A percentile compares a stretch with the other conserved stretches of the same genome.
phyloP scores from a whole-genome alignment of 1,140 invertebrate species.

The Apis florea region DNA sequence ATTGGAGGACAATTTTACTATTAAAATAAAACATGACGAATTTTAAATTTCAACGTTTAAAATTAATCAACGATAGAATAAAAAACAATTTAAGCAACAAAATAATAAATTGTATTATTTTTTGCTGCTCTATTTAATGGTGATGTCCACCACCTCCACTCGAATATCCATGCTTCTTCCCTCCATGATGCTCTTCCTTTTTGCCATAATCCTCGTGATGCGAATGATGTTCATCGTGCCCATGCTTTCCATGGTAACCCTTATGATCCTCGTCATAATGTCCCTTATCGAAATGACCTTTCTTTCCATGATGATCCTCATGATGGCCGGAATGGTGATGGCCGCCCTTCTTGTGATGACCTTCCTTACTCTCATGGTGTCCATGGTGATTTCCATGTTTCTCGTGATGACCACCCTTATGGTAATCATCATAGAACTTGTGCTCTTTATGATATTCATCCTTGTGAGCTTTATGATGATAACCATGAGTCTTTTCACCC shows the following conservation, averaged over 20 bases:
- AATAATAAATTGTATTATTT: background rate
- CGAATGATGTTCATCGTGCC: conserved; percentile 84
- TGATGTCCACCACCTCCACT: conserved; percentile 17
- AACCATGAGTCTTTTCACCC: conserved; percentile 87
- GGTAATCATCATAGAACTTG: conserved; percentile 91
- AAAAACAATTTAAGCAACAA: conserved; percentile 12
- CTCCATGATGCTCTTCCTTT: conserved; percentile 84
- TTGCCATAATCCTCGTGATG: conserved; percentile 85
- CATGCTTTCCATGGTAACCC: conserved; percentile 86
- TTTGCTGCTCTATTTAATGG: background rate
- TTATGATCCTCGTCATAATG: conserved; percentile 89
- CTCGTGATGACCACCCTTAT: conserved; percentile 87
- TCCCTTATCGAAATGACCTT: conserved; percentile 88
- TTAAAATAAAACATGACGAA: background rate
- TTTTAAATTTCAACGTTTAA: background rate
- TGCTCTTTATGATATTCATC: conserved; percentile 92
- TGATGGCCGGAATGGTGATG: conserved; percentile 86
- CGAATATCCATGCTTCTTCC: conserved; percentile 82
- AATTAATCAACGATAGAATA: conserved; percentile 19
- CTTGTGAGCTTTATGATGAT: conserved; percentile 89
- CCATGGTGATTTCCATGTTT: conserved; percentile 86
- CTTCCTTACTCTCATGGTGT: conserved; percentile 86
- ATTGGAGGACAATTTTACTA: conserved; percentile 15
- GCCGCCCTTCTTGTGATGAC: conserved; percentile 86
- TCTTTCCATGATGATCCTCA: conserved; percentile 87